These are phyloP conservation scores for Oceanites oceanicus DNA, from an alignment of 2,113 vertebrate genomes.

Conservation along the genomic window DNA sequence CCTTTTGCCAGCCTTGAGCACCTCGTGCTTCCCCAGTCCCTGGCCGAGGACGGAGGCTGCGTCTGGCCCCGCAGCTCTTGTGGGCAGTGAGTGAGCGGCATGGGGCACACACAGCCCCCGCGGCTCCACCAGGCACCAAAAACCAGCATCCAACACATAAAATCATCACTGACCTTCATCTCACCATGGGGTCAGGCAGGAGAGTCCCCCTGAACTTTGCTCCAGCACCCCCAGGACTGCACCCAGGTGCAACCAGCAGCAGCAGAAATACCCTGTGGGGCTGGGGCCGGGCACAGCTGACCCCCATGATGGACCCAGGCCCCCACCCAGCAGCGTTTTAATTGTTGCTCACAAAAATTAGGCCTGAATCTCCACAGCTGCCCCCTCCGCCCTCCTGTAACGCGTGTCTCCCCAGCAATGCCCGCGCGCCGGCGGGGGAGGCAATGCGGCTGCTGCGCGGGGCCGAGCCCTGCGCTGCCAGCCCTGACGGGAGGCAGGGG, in stretches of 20 bases:
- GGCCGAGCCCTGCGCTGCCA: neutral
- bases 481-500: neutral
- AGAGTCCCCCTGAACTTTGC: neutral
- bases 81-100: fast-evolving
- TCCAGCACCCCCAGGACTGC: neutral
- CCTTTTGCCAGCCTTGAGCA: neutral
- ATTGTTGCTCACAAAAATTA: neutral
- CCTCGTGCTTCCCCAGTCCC: neutral
- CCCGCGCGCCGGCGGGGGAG: neutral
- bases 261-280: fast-evolving
- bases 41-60: fast-evolving
- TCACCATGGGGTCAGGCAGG: neutral
- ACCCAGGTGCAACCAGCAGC: neutral
- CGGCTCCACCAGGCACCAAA: neutral
- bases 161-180: neutral
- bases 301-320: neutral
- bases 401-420: fast-evolving
- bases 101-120: fast-evolving
- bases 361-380: neutral
- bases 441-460: neutral
- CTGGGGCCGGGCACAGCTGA: neutral
- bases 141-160: fast-evolving
- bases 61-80: fast-evolving
- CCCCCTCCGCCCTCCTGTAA: neutral
- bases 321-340: neutral